Percentiles rank a stretch among this genome's conserved stretches.
phyloP scores from a whole-genome alignment of 2,797 vertebrate genomes.

The Phaenicophaeus curvirostris region DNA sequence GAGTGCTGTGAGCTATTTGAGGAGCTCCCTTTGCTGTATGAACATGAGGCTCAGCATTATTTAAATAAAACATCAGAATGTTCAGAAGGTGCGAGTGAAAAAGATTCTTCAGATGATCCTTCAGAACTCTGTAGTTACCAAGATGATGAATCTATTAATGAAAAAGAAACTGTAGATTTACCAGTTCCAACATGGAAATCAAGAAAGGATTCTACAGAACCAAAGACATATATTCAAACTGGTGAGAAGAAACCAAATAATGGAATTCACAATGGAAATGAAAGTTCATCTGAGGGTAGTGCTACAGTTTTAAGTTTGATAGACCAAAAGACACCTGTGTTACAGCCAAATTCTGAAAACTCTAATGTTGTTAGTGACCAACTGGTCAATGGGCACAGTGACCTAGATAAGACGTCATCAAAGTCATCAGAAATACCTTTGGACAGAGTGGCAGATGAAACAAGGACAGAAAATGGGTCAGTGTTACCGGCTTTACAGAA shows the following conservation, averaged over 20 bases:
- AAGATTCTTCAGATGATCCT: conserved; percentile 66
- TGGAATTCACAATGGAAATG: conserved; percentile 77
- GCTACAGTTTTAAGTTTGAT: conserved; percentile 47
- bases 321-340: conserved; percentile 69
- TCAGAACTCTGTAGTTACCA: conserved; percentile 61
- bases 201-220: conserved; percentile 80
- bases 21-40: conserved; percentile 88
- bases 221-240: conserved; percentile 82
- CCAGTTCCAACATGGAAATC: conserved; percentile 79
- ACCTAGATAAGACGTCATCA: conserved; percentile 65
- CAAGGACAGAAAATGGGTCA: conserved; percentile 77
- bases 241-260: conserved; percentile 77
- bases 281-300: conserved; percentile 64
- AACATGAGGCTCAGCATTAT: conserved; percentile 93
- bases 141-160: conserved; percentile 73
- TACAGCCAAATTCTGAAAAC: conserved; percentile 59
- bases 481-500: conserved; percentile 69
- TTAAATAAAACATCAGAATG: conserved; percentile 73
- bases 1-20: conserved; percentile 88
- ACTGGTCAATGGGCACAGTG: conserved; percentile 79
- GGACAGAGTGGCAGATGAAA: conserved; percentile 70
- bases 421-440: conserved; percentile 63
- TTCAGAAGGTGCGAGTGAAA: conserved; percentile 63
- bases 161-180: conserved; percentile 74
- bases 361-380: conserved; percentile 63